A percentile compares a stretch with the other conserved stretches of the same genome.
These are phyloP conservation scores for Vespertilio murinus DNA, from an alignment of 2,797 vertebrate species.

Conservation along the genomic window DNA sequence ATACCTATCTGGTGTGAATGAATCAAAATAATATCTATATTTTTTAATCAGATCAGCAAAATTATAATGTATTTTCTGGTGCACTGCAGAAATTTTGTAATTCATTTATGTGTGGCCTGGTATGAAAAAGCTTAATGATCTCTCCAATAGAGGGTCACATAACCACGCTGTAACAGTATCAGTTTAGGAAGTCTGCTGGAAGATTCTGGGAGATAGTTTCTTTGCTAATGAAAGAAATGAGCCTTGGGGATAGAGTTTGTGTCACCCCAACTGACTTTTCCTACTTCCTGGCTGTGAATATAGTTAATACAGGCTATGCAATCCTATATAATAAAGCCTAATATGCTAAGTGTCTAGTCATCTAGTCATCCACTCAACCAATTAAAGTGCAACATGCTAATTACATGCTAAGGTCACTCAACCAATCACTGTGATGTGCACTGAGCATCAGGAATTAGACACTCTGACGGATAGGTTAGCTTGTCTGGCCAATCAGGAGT, in stretches of 20 bases:
- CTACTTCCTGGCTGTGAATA: background rate
- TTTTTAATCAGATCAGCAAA: background rate
- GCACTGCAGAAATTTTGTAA: background rate
- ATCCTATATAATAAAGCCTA: no score
- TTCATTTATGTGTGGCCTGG: background rate
- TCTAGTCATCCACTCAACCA: no score
- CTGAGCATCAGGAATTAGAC: no score
- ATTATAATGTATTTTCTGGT: background rate
- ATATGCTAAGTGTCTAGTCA: no score
- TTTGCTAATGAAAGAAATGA: background rate
- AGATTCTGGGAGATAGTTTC: background rate
- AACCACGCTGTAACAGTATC: background rate
- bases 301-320: background rate
- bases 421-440: no score
- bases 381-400: no score
- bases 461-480: no score
- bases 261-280: background rate
- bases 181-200: background rate
- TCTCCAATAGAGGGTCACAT: background rate
- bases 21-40: background rate
- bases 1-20: background rate
- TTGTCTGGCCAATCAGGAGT: no score
- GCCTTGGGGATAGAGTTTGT: background rate
- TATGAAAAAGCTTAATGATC: background rate
- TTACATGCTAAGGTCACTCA: no score